Conservation (phyloP, 2,888 invertebrate genomes). For the Dasypolia templi region DNA sequence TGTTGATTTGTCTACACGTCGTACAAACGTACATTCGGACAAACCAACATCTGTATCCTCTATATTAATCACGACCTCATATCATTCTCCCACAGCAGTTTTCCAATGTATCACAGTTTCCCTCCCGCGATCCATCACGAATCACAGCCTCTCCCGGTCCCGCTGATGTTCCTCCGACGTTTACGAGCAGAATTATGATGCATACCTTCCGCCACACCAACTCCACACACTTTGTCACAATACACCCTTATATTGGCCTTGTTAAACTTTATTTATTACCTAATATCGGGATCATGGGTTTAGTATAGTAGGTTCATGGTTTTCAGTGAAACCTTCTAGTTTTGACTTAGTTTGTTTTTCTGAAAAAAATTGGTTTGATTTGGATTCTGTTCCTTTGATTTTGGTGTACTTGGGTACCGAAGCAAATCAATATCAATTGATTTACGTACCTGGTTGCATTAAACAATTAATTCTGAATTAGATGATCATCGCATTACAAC, state of each 20-base stretch:
- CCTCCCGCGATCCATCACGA: conserved; percentile 83
- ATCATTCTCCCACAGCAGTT: conserved; percentile 41
- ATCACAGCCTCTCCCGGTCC: conserved; percentile 72
- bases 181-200: conserved; percentile 87
- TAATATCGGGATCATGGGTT: conserved; percentile 57
- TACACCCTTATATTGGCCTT: conserved; percentile 71
- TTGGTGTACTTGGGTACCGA: not conserved
- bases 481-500: conserved; percentile 6
- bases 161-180: conserved; percentile 80
- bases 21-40: not conserved
- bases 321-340: not conserved
- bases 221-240: conserved; percentile 73
- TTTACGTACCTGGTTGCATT: not conserved
- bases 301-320: no score
- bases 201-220: conserved; percentile 83
- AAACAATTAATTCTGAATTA: conserved; percentile 2
- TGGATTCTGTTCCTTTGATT: conserved; percentile 11
- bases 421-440: not conserved
- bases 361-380: no score
- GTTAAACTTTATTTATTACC: conserved; percentile 74
- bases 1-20: no score
- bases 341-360: not conserved
- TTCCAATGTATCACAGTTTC: conserved; percentile 60
- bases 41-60: not conserved
- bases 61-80: conserved; percentile 35